These are phyloP conservation scores for Neodiprion fabricii DNA, from an alignment of 1,140 invertebrate genomes.

Conservation along the genomic window DNA sequence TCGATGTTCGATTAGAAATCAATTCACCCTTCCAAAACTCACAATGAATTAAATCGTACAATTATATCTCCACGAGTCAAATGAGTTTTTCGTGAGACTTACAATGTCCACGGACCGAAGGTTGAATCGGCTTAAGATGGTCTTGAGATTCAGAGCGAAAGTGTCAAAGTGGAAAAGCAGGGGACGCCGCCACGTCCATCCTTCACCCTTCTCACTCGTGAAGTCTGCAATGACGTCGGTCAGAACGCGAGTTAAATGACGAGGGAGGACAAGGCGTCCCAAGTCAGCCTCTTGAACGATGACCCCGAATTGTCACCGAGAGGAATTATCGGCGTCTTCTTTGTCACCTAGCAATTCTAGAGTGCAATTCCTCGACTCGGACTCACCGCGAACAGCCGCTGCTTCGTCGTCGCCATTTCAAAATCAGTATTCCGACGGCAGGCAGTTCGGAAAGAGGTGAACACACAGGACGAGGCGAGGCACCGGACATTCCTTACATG, in stretches of 20 bases:
- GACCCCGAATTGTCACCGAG: not conserved
- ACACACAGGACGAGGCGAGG: not conserved
- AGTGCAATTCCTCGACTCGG: not conserved
- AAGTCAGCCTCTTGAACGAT: not conserved
- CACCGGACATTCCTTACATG: not conserved
- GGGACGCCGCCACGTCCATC: not conserved
- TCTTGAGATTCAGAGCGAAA: not conserved
- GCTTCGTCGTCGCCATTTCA: not conserved
- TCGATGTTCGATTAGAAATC: too few relatives aligned
- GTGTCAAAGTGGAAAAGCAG: not conserved
- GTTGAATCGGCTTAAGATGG: not conserved
- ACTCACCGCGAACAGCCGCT: too few relatives aligned
- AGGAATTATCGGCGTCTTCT: not conserved
- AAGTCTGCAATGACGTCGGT: not conserved
- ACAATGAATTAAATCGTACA: too few relatives aligned
- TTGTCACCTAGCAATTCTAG: not conserved
- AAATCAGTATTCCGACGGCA: not conserved
- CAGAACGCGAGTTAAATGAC: not conserved
- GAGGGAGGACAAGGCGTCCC: not conserved
- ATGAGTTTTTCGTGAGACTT: too few relatives aligned
- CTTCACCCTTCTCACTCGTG: not conserved
- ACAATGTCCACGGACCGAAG: not conserved
- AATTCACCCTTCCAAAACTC: too few relatives aligned
- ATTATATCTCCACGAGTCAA: too few relatives aligned
- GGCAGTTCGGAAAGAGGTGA: not conserved